Conservation (phyloP, 2,797 vertebrate genomes). For the Psittacula derbiana region DNA sequence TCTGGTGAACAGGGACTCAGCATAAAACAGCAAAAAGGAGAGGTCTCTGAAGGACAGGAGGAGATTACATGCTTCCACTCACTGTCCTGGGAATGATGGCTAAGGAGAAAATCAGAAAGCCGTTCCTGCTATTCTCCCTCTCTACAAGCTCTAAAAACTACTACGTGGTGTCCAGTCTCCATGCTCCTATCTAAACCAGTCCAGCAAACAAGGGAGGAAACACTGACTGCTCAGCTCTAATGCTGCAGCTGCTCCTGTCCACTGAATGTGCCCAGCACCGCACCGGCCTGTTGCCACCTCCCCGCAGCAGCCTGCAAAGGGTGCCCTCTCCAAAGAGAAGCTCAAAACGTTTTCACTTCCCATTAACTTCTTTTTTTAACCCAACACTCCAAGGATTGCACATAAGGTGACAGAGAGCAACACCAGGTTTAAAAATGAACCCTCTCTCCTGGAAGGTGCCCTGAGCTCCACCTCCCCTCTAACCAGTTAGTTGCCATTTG, state of each 20-base stretch:
- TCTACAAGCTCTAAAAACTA: neutral
- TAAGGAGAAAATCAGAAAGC: slow-evolving; percentile 18
- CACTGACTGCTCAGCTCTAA: neutral
- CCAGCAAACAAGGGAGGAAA: neutral
- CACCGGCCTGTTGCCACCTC: neutral
- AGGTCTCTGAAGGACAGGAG: slow-evolving; percentile 12
- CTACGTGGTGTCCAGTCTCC: neutral
- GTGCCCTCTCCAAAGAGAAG: neutral
- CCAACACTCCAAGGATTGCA: neutral
- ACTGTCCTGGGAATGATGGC: slow-evolving; percentile 6
- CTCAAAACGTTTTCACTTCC: neutral
- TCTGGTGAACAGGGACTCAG: neutral
- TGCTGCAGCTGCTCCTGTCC: fast-evolving
- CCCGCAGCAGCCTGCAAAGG: neutral
- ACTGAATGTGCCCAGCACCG: fast-evolving
- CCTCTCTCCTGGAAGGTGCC: neutral
- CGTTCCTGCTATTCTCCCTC: slow-evolving; percentile 5
- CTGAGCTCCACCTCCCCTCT: neutral
- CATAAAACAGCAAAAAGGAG: neutral
- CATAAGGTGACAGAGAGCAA: neutral
- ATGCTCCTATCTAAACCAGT: neutral
- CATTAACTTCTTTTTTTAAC: neutral
- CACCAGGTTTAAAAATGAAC: neutral
- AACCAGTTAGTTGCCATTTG: neutral
- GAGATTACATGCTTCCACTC: neutral